Base-by-base conservation (phyloP, 1,140 invertebrate genomes). In the Nasonia giraulti region DNA sequence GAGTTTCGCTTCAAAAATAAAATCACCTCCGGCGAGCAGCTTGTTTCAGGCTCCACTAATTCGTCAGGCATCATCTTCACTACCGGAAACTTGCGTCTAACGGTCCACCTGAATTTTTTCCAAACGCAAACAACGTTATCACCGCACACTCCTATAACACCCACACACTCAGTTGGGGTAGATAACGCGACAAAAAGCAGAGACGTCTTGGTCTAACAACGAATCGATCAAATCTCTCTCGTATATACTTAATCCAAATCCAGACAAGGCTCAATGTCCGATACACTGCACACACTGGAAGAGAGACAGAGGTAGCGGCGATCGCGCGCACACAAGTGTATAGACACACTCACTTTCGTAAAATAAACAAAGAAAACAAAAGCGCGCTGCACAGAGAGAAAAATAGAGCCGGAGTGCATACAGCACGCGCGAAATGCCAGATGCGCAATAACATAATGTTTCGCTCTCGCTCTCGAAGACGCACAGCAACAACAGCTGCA, bases 351-450 rank as follows among this genome's bases (percentile, higher is more conserved):
- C 55, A 62, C 20, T 62, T 62, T 62, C 55, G 55, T 62, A 79
- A 79, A 66, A 80, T 68, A 7, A n/a, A 79, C 40, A 50, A 71
- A 47, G 68, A 80, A 71, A 47, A 40, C 68, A 23, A 80, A 71
- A 71, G 44, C 37, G 11, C 33, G 37, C 50, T 55, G 12, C 50
- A 55, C 2, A 37, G 33, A 5, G 33, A 37, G 33, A 37, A 6
- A 37, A 3, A 37, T 4, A 37, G 33, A 37, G 33, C 4, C 50
- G 50, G 4, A 37, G 33, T 44, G 7, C 40, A 44, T 7, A 62
- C 4, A 20, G 55, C 20, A 62, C 55, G 55, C 55, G 55, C 68
- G 10, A 71, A 71, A 31, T 71, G 14, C 79, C 17, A 11, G 23
- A 50, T 73, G 79, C 79, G 40, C 55, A 31, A 71, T 50, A 71